A percentile compares a stretch with the other conserved stretches of the same genome.
These are phyloP conservation scores for Corynorhinus townsendii DNA, from an alignment of 2,113 vertebrate species.

Conservation along the genomic window DNA sequence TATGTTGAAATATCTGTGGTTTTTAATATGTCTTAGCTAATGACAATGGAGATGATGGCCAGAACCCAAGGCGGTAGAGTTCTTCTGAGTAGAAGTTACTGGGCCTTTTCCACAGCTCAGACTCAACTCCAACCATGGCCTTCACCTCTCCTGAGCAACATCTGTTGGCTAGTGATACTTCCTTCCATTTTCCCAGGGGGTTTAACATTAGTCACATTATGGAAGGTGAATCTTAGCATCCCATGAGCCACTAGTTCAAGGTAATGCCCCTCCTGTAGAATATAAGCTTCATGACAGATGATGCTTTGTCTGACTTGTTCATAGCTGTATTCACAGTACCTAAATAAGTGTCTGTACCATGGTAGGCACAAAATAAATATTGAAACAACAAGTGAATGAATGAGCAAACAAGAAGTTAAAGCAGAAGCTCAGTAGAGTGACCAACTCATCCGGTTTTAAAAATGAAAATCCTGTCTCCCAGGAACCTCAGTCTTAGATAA, in stretches of 20 bases:
- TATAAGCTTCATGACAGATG: background rate
- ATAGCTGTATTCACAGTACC: background rate
- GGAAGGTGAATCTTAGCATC: background rate
- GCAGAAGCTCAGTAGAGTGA: background rate
- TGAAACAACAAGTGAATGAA: background rate
- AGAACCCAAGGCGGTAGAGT: background rate
- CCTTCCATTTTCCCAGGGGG: fast-evolving
- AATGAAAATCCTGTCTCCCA: background rate
- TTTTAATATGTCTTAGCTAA: background rate
- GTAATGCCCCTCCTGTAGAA: background rate
- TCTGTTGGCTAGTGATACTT: background rate
- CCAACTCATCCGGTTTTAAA: background rate
- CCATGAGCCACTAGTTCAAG: background rate
- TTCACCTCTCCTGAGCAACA: background rate
- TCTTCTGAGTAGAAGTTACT: background rate
- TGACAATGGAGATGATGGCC: background rate
- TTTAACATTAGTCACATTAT: background rate
- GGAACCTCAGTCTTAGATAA: background rate
- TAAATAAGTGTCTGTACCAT: background rate
- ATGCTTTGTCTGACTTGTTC: background rate
- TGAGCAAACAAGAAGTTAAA: background rate
- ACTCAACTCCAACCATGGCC: background rate
- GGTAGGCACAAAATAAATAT: background rate
- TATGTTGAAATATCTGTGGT: background rate
- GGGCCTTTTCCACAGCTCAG: background rate